Evolutionary conservation across 2,888 invertebrate species (phyloP).

Genomic region (Linnaemya vulpina): DNA sequence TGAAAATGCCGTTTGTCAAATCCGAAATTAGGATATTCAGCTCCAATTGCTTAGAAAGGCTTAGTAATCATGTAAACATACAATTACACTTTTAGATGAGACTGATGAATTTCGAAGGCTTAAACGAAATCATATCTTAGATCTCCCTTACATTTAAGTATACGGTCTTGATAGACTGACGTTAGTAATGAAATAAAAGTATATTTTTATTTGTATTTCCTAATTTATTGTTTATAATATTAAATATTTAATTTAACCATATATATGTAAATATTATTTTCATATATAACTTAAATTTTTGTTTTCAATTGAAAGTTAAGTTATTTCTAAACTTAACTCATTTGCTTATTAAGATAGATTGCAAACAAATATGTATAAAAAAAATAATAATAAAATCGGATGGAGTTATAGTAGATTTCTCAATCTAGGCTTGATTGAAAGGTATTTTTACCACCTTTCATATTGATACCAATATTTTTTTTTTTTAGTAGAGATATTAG

Average conservation of each 20-base stretch:
- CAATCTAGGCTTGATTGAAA: no score
- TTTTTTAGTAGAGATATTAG: no score
- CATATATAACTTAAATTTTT: slow-evolving; percentile 13
- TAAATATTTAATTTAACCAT: slow-evolving; percentile 23
- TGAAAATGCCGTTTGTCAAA: slow-evolving; percentile 7
- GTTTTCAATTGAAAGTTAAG: slow-evolving; percentile 4
- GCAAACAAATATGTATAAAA: slow-evolving; percentile 6
- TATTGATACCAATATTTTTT: no score
- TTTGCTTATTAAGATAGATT: slow-evolving; percentile 19
- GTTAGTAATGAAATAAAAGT: slow-evolving; percentile 7
- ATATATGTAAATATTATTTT: slow-evolving; percentile 29
- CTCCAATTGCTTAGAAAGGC: slow-evolving; percentile 19
- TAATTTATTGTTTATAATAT: slow-evolving; percentile 19
- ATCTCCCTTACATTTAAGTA: slow-evolving; percentile 2
- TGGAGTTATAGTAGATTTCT: no score
- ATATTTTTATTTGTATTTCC: neutral
- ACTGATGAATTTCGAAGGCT: neutral
- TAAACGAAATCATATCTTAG: slow-evolving; percentile 2
- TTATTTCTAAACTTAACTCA: slow-evolving; percentile 12
- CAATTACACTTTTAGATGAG: slow-evolving; percentile 6
- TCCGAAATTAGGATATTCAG: slow-evolving; percentile 13
- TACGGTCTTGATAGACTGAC: neutral
- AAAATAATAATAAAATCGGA: no score
- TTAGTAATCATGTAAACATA: slow-evolving; percentile 3
- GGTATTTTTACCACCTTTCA: no score